These are phyloP conservation scores for Channallabes apus DNA, from an alignment of 2,797 vertebrate genomes.

Conservation along the genomic window DNA sequence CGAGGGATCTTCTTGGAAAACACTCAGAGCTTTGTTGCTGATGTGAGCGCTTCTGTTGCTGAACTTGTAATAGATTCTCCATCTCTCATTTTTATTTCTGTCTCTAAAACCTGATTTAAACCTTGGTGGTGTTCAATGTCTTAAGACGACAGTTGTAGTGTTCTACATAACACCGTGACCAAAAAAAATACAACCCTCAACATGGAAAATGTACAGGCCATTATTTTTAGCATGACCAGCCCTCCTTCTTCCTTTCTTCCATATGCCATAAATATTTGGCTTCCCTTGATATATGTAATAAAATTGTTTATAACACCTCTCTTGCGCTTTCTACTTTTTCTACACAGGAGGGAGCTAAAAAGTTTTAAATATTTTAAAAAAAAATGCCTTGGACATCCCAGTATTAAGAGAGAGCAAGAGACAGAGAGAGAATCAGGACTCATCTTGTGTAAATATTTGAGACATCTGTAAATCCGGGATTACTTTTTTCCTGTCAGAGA, in stretches of 20 bases:
- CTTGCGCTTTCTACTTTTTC: constrained; percentile 60
- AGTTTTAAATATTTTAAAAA: constrained; percentile 58
- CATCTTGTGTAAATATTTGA: constrained; percentile 81
- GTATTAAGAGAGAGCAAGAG: constrained; percentile 61
- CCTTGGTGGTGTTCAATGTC: neutral
- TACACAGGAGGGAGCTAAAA: constrained; percentile 71
- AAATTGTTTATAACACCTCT: constrained; percentile 72
- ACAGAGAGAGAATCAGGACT: constrained; percentile 65
- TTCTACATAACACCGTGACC: neutral
- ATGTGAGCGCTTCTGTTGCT: constrained; percentile 35
- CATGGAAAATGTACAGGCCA: constrained; percentile 14
- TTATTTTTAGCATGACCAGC: constrained; percentile 43
- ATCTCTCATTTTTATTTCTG: constrained; percentile 9
- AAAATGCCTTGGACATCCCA: constrained; percentile 30
- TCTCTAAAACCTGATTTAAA: neutral
- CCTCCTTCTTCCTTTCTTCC: constrained; percentile 45
- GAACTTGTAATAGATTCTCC: constrained; percentile 39
- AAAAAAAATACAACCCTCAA: constrained; percentile 13
- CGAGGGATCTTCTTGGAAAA: constrained; percentile 37
- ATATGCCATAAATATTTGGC: constrained; percentile 74
- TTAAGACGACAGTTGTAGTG: neutral
- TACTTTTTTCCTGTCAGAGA: constrained; percentile 63
- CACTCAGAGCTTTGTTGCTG: constrained; percentile 37
- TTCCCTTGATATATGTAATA: constrained; percentile 72
- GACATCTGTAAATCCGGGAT: constrained; percentile 69